These are phyloP conservation scores for Apodemus speciosus DNA, from an alignment of 2,113 vertebrate genomes.

Conservation along the genomic window DNA sequence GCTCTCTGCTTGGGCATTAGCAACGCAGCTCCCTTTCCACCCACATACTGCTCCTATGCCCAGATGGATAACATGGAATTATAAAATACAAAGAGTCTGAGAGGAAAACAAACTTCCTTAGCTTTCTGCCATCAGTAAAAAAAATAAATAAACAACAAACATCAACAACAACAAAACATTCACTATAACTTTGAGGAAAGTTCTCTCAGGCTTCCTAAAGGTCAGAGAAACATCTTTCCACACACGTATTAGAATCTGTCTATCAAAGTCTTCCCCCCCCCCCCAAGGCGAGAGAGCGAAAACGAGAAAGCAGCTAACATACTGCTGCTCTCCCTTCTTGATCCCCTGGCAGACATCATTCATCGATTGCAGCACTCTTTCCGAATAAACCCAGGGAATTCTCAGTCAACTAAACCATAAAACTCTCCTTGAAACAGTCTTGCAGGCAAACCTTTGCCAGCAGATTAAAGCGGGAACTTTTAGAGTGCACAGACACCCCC, in stretches of 20 bases:
- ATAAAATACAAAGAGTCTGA: neutral
- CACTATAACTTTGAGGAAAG: neutral
- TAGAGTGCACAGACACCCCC: neutral
- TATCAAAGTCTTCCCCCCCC: neutral
- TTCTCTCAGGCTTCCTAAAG: neutral
- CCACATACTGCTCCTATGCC: neutral
- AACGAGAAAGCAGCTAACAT: neutral
- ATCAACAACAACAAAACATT: neutral
- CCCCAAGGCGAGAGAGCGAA: neutral
- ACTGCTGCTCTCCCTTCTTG: accelerated
- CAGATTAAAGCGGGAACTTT: neutral
- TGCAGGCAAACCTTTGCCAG: neutral
- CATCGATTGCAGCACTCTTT: neutral
- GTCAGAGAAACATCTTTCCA: neutral
- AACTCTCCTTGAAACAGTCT: neutral
- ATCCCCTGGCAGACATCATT: conserved; percentile 43
- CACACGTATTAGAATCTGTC: neutral
- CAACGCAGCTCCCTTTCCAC: neutral
- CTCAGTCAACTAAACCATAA: neutral
- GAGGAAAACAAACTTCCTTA: neutral
- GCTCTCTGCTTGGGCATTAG: neutral
- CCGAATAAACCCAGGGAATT: neutral
- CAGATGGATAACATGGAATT: neutral
- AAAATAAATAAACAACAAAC: neutral
- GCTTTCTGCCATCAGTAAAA: neutral